phyloP scores from a whole-genome alignment of 1,140 invertebrate species.

The Drosophila murphyi region DNA sequence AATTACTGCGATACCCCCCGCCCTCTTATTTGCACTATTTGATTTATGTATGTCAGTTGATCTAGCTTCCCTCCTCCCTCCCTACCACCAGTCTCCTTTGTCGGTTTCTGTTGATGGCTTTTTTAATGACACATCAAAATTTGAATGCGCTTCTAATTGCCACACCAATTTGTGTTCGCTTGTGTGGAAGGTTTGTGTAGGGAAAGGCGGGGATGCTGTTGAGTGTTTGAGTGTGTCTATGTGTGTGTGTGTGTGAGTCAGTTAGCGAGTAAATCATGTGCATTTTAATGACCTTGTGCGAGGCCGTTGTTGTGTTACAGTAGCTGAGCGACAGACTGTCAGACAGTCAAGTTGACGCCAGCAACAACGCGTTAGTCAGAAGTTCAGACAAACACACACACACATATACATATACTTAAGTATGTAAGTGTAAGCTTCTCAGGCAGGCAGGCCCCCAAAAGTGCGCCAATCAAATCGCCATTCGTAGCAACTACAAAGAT shows the following conservation, averaged over 20 bases:
- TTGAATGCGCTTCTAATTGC: slow-evolving; percentile 65
- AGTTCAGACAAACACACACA: slow-evolving; percentile 4
- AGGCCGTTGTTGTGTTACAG: slow-evolving; percentile 23
- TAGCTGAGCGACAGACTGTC: slow-evolving; percentile 1
- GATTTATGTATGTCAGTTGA: slow-evolving; percentile 9
- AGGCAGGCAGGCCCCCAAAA: slow-evolving; percentile 64
- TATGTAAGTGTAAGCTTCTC: slow-evolving; percentile 6
- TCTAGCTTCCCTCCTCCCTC: not conserved
- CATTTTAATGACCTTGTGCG: slow-evolving; percentile 39
- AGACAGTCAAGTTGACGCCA: slow-evolving; percentile 11
- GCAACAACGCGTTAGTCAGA: slow-evolving; percentile 6
- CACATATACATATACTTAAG: not conserved
- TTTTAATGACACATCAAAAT: not conserved
- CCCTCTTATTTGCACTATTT: not conserved
- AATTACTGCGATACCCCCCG: not conserved
- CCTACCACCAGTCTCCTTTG: not conserved
- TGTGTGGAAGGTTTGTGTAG: not conserved
- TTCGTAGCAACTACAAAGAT: slow-evolving; percentile 18
- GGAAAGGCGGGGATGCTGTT: not conserved
- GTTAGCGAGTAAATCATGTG: slow-evolving; percentile 23
- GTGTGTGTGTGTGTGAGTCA: slow-evolving; percentile 27
- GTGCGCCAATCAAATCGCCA: slow-evolving; percentile 61
- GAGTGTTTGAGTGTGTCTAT: slow-evolving; percentile 17
- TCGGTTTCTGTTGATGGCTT: too few species aligned
- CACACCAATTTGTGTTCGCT: slow-evolving; percentile 17